Conservation (phyloP, 2,113 vertebrate species). For the Ptilorrhoa leucosticta region DNA sequence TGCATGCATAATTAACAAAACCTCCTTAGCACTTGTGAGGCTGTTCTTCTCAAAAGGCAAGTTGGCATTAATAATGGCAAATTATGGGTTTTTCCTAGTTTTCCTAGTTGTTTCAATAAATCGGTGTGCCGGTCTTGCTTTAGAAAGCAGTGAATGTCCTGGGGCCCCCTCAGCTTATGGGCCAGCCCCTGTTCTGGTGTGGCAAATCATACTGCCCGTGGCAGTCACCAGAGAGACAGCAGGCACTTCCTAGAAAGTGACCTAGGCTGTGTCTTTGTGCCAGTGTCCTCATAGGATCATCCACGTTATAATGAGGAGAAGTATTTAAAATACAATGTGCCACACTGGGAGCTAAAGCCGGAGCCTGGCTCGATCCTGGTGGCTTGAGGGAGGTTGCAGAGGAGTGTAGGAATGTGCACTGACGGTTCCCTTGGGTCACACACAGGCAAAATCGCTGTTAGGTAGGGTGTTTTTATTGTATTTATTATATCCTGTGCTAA, state of each 20-base stretch:
- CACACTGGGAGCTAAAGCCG: not conserved
- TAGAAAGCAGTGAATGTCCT: not conserved
- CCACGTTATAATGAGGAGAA: not conserved
- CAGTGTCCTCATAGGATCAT: not conserved
- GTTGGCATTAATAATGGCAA: not conserved
- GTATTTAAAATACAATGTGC: not conserved
- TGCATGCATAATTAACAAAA: not conserved
- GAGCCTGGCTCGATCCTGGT: not conserved
- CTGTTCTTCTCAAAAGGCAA: not conserved
- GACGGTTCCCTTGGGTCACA: fast-evolving
- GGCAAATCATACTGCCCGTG: fast-evolving
- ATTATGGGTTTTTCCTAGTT: not conserved
- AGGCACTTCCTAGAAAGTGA: not conserved
- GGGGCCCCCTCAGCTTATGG: not conserved
- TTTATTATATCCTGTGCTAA: not conserved
- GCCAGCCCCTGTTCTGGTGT: not conserved
- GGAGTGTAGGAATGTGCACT: not conserved
- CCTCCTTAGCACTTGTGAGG: not conserved
- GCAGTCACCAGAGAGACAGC: not conserved
- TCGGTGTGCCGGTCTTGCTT: not conserved
- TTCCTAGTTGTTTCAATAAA: not conserved
- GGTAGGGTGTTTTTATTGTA: not conserved
- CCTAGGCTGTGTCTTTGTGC: not conserved
- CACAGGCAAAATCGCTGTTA: not conserved
- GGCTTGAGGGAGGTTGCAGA: not conserved